These are phyloP conservation scores for Augiades crinisus DNA, from an alignment of 2,888 invertebrate species.

Conservation along the genomic window DNA sequence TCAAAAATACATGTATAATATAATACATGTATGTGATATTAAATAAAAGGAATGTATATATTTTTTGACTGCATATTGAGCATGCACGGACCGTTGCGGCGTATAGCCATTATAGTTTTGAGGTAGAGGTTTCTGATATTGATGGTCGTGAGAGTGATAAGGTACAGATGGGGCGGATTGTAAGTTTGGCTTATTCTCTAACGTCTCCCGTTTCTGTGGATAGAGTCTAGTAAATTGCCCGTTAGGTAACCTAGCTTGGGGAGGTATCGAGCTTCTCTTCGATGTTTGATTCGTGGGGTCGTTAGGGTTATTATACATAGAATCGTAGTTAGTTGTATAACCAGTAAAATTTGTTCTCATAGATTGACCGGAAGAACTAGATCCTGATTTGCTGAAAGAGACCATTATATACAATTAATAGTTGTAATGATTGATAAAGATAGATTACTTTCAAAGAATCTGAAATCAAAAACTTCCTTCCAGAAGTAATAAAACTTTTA, in stretches of 20 bases:
- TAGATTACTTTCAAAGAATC: too few species aligned
- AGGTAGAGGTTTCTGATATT: slow-evolving; percentile 66
- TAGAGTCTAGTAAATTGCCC: slow-evolving; percentile 66
- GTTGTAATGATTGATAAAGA: too few species aligned
- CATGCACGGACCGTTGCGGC: slow-evolving; percentile 60
- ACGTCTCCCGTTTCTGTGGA: slow-evolving; percentile 54
- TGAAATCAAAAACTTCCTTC: too few species aligned
- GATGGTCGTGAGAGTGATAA: slow-evolving; percentile 71
- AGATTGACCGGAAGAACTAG: slow-evolving; percentile 75
- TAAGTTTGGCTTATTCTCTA: slow-evolving; percentile 49
- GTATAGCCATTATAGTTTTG: slow-evolving; percentile 64
- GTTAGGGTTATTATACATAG: slow-evolving; percentile 67
- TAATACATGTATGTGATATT: too few species aligned
- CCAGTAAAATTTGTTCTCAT: slow-evolving; percentile 72
- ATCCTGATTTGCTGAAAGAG: slow-evolving; percentile 73
- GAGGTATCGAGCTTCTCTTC: slow-evolving; percentile 62
- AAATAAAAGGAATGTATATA: too few species aligned
- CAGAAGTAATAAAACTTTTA: too few species aligned
- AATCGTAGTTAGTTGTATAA: slow-evolving; percentile 70
- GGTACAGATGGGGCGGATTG: slow-evolving; percentile 48
- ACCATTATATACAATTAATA: neutral
- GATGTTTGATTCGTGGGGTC: slow-evolving; percentile 61
- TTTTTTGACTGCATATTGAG: slow-evolving; percentile 67
- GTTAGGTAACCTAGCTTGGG: slow-evolving; percentile 59
- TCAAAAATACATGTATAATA: too few species aligned